These are phyloP conservation scores for Colostygia pectinataria DNA, from an alignment of 2,888 invertebrate genomes.

Conservation along the genomic window DNA sequence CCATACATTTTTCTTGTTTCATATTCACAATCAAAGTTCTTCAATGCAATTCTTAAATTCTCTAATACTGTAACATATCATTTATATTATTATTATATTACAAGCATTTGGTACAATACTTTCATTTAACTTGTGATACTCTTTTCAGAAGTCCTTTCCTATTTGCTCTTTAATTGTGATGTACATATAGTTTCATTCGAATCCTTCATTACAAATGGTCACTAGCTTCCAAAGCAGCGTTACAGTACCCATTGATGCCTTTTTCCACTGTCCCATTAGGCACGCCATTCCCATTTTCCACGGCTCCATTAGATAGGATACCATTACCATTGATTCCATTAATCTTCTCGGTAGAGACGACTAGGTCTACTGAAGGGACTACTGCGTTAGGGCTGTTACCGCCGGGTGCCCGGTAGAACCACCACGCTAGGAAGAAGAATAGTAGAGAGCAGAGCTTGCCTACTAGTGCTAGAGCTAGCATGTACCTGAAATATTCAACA, in stretches of 20 bases:
- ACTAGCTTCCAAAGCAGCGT: constrained; percentile 70
- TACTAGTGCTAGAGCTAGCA: constrained; percentile 87
- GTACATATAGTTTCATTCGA: background rate
- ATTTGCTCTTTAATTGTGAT: background rate
- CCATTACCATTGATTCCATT: constrained; percentile 49
- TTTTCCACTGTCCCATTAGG: constrained; percentile 44
- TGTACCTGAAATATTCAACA: constrained; percentile 79
- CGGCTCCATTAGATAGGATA: constrained; percentile 25
- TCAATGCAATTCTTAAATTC: too few species aligned
- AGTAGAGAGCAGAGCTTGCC: constrained; percentile 87
- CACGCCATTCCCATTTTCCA: constrained; percentile 27
- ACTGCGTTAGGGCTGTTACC: constrained; percentile 61
- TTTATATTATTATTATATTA: too few species aligned
- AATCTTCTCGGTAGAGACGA: constrained; percentile 56
- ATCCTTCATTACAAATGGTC: constrained; percentile 65
- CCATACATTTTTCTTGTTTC: background rate
- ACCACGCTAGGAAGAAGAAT: constrained; percentile 90
- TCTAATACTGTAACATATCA: too few species aligned
- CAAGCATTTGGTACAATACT: too few species aligned
- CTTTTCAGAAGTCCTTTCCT: background rate
- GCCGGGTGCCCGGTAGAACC: constrained; percentile 87
- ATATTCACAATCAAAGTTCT: background rate
- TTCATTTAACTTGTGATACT: constrained; percentile 3
- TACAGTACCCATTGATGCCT: constrained; percentile 67
- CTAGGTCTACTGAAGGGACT: constrained; percentile 63